These are phyloP conservation scores for Drosophila prostipennis DNA, from an alignment of 2,888 invertebrate species.

Conservation along the genomic window DNA sequence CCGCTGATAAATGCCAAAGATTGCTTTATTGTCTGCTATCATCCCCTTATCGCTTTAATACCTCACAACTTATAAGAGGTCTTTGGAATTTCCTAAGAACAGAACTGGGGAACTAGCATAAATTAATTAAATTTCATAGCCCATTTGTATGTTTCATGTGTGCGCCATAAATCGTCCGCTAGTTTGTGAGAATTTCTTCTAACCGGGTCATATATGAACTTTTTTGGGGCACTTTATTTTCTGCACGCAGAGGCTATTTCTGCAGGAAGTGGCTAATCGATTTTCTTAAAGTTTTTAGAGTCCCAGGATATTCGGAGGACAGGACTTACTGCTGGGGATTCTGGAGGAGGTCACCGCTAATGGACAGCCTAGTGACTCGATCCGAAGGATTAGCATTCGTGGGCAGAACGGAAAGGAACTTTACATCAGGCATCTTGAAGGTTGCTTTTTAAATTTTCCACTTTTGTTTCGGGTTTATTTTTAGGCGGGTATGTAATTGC, in stretches of 20 bases:
- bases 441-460: neutral
- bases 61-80: conserved; percentile 15
- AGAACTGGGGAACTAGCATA: conserved; percentile 1
- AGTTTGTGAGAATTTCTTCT: conserved; percentile 10
- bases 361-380: conserved; percentile 71
- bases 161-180: conserved; percentile 33
- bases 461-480: conserved; percentile 30
- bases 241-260: conserved; percentile 47
- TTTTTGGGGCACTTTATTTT: conserved; percentile 13
- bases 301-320: neutral
- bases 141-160: conserved; percentile 29
- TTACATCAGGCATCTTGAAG: conserved; percentile 67
- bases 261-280: conserved; percentile 41
- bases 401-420: conserved; percentile 76
- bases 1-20: neutral
- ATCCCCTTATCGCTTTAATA: conserved; percentile 4
- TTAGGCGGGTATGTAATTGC: conserved; percentile 30
- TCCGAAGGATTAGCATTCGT: conserved; percentile 53
- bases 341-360: conserved; percentile 75
- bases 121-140: conserved; percentile 20
- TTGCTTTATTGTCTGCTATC: conserved; percentile 8
- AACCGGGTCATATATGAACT: conserved; percentile 10
- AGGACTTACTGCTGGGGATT: conserved; percentile 81
- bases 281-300: conserved; percentile 35
- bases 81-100: conserved; percentile 11